Conservation (phyloP, 2,888 invertebrate species). For the Aleiodes testaceus region DNA sequence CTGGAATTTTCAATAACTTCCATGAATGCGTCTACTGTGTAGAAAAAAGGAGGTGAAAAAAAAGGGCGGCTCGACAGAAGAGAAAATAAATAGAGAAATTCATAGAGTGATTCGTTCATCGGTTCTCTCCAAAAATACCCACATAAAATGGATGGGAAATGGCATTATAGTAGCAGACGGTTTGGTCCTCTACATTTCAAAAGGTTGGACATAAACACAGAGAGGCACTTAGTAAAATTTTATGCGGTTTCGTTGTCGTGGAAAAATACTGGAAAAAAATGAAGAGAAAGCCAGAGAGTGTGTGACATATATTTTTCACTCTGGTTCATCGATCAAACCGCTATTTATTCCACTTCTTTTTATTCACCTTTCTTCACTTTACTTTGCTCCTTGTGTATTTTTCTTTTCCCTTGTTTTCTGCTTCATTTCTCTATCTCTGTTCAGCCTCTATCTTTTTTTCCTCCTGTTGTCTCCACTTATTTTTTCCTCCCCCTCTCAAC, state of each 20-base stretch:
- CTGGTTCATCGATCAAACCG: slow-evolving; percentile 29
- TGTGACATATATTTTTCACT: not conserved
- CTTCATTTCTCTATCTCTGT: slow-evolving; percentile 24
- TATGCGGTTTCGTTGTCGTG: slow-evolving; percentile 37
- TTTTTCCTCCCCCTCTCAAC: slow-evolving; percentile 17
- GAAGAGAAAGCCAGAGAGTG: too few species aligned
- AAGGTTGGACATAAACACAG: slow-evolving; percentile 49
- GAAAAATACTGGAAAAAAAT: slow-evolving; percentile 1
- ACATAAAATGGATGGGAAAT: slow-evolving; percentile 34
- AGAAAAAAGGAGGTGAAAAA: not conserved
- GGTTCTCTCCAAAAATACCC: slow-evolving; percentile 7
- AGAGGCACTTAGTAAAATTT: slow-evolving; percentile 50
- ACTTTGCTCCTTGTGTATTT: not conserved
- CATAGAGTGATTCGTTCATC: slow-evolving; percentile 20
- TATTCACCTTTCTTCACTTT: slow-evolving; percentile 1
- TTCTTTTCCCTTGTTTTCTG: slow-evolving; percentile 38
- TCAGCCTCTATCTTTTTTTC: slow-evolving; percentile 17
- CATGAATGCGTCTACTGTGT: slow-evolving; percentile 35
- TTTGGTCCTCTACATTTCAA: slow-evolving; percentile 36
- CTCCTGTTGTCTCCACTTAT: not conserved
- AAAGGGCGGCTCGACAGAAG: not conserved
- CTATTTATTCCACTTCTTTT: not conserved
- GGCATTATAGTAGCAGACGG: not conserved
- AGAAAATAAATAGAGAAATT: slow-evolving; percentile 19
- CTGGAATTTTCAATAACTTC: slow-evolving; percentile 49